phyloP scores from a whole-genome alignment of 2,888 invertebrate species.

The Heliconius cydno region DNA sequence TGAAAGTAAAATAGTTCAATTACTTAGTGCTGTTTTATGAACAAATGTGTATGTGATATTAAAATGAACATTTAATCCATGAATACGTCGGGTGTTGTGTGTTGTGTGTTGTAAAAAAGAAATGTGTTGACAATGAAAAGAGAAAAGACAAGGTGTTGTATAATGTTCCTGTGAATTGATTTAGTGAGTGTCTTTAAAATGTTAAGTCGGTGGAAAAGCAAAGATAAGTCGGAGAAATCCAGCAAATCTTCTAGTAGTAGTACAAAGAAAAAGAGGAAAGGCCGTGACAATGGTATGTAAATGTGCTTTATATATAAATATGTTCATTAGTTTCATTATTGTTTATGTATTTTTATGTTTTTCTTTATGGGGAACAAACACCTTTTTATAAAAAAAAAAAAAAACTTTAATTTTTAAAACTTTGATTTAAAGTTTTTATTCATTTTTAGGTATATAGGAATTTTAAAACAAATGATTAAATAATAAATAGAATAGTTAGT shows the following conservation, averaged over 20 bases:
- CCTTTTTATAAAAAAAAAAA: too few relatives aligned
- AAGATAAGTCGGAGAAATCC: conserved; percentile 90
- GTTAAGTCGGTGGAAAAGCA: conserved; percentile 93
- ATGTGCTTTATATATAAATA: neutral
- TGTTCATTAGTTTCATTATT: neutral
- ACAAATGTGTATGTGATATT: neutral
- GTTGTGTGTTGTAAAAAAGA: conserved; percentile 17
- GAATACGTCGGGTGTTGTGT: neutral
- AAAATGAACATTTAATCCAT: conserved; percentile 13
- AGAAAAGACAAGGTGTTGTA: conserved; percentile 39
- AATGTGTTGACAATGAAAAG: conserved; percentile 30
- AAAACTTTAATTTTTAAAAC: too few relatives aligned
- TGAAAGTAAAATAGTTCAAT: conserved; percentile 17
- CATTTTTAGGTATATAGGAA: too few relatives aligned
- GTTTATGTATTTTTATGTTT: too few relatives aligned
- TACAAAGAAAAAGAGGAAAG: conserved; percentile 93
- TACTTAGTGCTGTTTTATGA: neutral
- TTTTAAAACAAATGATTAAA: too few relatives aligned
- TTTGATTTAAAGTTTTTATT: too few relatives aligned
- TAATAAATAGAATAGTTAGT: too few relatives aligned
- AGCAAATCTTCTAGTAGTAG: conserved; percentile 81
- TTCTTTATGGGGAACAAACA: too few relatives aligned
- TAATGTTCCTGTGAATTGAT: conserved; percentile 36
- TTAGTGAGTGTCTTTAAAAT: conserved; percentile 68
- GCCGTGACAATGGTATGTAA: conserved; percentile 89